Percentiles rank a stretch among this genome's conserved stretches.
These are phyloP conservation scores for Liposcelis brunnea DNA, from an alignment of 2,888 invertebrate genomes.

Conservation along the genomic window DNA sequence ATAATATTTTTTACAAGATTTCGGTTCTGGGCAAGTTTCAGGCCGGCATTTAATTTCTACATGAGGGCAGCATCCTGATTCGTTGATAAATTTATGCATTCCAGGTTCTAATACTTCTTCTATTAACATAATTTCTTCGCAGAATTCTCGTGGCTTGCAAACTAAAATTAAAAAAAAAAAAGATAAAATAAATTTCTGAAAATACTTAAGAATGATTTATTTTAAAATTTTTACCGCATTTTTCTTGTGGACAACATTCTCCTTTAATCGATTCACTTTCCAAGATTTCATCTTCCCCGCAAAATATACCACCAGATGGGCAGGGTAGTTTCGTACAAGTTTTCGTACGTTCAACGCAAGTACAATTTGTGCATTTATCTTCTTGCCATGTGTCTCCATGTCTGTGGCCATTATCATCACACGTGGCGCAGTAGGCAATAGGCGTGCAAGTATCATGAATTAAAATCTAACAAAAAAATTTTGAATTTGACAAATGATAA, in stretches of 20 bases:
- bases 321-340: constrained; percentile 45
- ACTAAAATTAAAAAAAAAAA: constrained; percentile 28
- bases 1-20: constrained; percentile 41
- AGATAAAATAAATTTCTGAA: neutral
- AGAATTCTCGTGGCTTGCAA: constrained; percentile 54
- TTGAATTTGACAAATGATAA: neutral
- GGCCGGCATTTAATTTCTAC: constrained; percentile 39
- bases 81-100: constrained; percentile 37
- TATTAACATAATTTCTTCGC: constrained; percentile 32
- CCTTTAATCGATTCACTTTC: constrained; percentile 34
- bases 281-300: constrained; percentile 37
- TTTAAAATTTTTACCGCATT: constrained; percentile 35
- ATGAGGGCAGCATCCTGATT: constrained; percentile 54
- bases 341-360: constrained; percentile 36
- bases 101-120: constrained; percentile 39
- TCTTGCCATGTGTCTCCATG: constrained; percentile 49
- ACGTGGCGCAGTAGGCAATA: constrained; percentile 46
- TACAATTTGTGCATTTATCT: constrained; percentile 56
- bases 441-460: constrained; percentile 55
- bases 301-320: constrained; percentile 36
- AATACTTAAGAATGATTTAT: neutral
- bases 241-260: constrained; percentile 52
- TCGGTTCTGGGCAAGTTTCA: constrained; percentile 42
- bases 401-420: constrained; percentile 53
- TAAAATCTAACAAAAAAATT: constrained; percentile 32